Evolutionary conservation across 1,140 invertebrate genomes (phyloP).

Genomic region (Drosophila tani): DNA sequence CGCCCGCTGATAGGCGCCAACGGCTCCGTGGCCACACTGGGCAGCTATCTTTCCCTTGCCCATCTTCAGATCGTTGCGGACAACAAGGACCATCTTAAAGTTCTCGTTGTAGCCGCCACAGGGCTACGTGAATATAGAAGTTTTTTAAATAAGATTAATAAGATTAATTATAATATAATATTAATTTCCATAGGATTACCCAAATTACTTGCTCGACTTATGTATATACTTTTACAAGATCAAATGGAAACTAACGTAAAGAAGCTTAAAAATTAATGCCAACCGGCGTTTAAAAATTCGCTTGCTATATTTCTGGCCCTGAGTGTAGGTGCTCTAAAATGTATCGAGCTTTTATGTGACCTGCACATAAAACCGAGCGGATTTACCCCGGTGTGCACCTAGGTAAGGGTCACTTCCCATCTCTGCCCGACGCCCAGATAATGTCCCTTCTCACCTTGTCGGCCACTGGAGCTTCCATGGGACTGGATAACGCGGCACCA

Average conservation of each 20-base stretch:
- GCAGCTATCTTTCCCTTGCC: constrained; percentile 97
- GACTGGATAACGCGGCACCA: constrained; percentile 23
- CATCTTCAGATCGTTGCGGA: constrained; percentile 96
- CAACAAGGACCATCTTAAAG: constrained; percentile 94
- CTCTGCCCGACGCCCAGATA: too few relatives aligned
- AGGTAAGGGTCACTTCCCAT: neutral
- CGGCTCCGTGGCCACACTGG: constrained; percentile 96
- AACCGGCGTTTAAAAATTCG: neutral
- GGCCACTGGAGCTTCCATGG: constrained; percentile 42
- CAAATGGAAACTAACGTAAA: neutral
- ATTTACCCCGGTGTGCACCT: too few relatives aligned
- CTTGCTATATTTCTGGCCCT: constrained; percentile 1
- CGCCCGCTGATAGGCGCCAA: constrained; percentile 91
- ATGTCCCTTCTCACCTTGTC: constrained; percentile 52
- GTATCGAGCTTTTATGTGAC: constrained; percentile 3
- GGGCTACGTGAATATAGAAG: constrained; percentile 27
- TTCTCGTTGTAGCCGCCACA: constrained; percentile 85
- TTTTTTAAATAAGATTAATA: too few relatives aligned
- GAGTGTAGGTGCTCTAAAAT: constrained; percentile 3
- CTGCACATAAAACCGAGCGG: neutral
- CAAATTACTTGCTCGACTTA: too few relatives aligned
- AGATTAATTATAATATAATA: too few relatives aligned
- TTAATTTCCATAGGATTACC: too few relatives aligned
- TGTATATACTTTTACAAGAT: too few relatives aligned
- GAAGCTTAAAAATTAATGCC: neutral